Evolutionary conservation across 2,113 vertebrate genomes (phyloP).

Genomic region (Telmatochromis brichardi): DNA sequence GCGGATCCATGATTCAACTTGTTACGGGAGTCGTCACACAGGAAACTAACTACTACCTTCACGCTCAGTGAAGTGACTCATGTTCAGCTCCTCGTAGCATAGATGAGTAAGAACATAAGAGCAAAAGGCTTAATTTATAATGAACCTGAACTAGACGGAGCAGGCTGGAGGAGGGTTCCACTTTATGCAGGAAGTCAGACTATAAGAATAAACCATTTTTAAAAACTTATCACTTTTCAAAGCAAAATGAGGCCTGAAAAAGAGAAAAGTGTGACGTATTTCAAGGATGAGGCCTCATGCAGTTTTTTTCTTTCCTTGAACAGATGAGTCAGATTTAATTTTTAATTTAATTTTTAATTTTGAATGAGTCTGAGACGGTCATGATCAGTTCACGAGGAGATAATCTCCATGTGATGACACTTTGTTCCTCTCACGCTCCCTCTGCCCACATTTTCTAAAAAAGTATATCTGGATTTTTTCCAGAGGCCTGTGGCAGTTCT

Average conservation of each 20-base stretch:
- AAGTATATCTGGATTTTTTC: not conserved
- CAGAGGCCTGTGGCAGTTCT: not conserved
- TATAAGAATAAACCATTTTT: not conserved
- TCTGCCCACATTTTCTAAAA: not conserved
- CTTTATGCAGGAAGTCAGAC: not conserved
- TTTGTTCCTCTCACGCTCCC: not conserved
- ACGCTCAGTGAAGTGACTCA: not conserved
- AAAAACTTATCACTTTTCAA: not conserved
- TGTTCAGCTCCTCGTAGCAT: not conserved
- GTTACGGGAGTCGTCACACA: not conserved
- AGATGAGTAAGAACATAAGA: not conserved
- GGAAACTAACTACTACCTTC: not conserved
- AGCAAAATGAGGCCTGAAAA: not conserved
- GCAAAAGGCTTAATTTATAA: not conserved
- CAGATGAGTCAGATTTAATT: not conserved
- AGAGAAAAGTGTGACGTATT: not conserved
- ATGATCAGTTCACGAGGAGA: not conserved
- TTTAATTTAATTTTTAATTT: not conserved
- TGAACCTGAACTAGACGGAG: not conserved
- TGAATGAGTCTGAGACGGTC: not conserved
- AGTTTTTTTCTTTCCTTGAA: not conserved
- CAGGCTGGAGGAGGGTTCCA: not conserved
- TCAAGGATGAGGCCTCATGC: not conserved
- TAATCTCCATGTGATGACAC: not conserved
- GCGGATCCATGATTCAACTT: slow-evolving; percentile 16